phyloP scores from a whole-genome alignment of 2,888 invertebrate genomes.

The Terebella lapidaria region DNA sequence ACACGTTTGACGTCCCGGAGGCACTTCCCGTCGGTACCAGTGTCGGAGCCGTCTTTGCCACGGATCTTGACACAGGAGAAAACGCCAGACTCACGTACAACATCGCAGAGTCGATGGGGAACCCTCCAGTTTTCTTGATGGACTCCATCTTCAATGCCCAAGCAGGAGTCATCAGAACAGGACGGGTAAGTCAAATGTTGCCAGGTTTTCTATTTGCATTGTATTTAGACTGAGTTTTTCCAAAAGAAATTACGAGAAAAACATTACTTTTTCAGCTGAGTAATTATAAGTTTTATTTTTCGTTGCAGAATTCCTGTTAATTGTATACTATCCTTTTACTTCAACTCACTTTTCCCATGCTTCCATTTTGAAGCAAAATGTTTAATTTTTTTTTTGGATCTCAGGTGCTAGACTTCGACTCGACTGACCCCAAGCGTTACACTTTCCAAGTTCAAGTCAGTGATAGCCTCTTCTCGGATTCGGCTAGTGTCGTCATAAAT shows the following conservation, averaged over 20 bases:
- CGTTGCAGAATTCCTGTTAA: too few species aligned
- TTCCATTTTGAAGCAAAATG: too few species aligned
- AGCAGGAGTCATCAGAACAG: neutral
- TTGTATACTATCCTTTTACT: too few species aligned
- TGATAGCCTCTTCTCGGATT: neutral
- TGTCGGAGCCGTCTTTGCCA: neutral
- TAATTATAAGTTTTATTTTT: too few species aligned
- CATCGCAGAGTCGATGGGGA: neutral
- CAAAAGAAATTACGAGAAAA: too few species aligned
- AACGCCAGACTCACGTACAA: neutral
- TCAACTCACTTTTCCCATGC: too few species aligned
- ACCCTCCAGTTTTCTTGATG: neutral
- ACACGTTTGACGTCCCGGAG: neutral
- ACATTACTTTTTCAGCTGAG: too few species aligned
- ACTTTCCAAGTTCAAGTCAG: neutral
- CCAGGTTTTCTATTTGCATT: too few species aligned
- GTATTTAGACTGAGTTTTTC: too few species aligned
- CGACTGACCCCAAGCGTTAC: neutral
- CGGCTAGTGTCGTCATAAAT: neutral
- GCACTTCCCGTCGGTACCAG: neutral
- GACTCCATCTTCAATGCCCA: neutral
- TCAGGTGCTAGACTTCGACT: neutral
- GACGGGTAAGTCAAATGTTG: neutral
- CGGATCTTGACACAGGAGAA: slow-evolving; percentile 2
- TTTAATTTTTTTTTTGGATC: too few species aligned